Base-by-base conservation (phyloP, 1,140 invertebrate species). In the Drosophila sp. region DNA sequence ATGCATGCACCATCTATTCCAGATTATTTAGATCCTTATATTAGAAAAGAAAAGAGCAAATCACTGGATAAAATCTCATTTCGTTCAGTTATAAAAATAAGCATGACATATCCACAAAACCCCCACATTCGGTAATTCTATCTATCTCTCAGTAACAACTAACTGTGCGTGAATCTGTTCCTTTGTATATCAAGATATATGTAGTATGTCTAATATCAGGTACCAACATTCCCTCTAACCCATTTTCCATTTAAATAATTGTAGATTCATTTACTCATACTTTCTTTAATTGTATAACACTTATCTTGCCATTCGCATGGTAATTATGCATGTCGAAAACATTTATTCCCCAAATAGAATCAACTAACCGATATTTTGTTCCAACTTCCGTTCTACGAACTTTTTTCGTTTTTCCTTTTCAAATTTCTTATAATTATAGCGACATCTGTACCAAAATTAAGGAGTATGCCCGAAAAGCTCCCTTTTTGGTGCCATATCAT, bases 401-500 rank as follows among this genome's bases (percentile, higher is more conserved):
- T 40, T 60, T 60, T 54, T 30, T 10, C 7, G 25, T 11, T 55
- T 33, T 23, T 1, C 7, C 27, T 17, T 32, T 56, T 17, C 1
- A 50, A 17, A 0, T 17, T 50, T 66, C 11, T 38, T 29, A 4
- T 8, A 35, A 8, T 79, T 86, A 0, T 91, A 96, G 95, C 71
- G 92, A 93, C 50, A 93, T 96, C 27, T 95, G 94, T 72, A 93
- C 94, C 64, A 93, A 94, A 92, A 95, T 96, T 8, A 94, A 95
- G 58, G 93, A 94, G n/a, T 93, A 94, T 40, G 96, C 95, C 0
- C 93, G 94, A 0, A 93, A 93, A 72, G 93, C 94, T 1, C 96
- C 96, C 0, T 96, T 97, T 90, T 94, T 95, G 78, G 95, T 96
- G 29, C 96, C 96, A 2, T 95, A 95, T 90, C 95, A 96, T 91